Base-by-base conservation (phyloP, 2,888 invertebrate species). In the Abrostola tripartita region DNA sequence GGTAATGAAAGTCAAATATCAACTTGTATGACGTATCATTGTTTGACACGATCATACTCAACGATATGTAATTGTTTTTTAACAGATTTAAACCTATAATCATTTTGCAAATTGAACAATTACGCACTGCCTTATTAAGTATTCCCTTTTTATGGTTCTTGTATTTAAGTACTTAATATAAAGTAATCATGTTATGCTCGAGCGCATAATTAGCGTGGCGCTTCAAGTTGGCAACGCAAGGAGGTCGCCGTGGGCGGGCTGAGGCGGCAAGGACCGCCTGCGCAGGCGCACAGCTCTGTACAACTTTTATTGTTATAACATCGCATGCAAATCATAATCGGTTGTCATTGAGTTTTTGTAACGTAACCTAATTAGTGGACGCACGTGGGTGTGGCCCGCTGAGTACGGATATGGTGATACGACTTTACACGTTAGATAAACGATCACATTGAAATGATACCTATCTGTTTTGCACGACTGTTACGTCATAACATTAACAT, bases 301-400 rank as follows among this genome's bases (percentile, higher is more conserved):
- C 67, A 78, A 79, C 70, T 76, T 79, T 81, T 79, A 81, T 81
- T 83, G 81, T 83, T 84, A 82, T 81, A 86, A 85, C 85, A 82
- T 82, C 72, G 78, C 83, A 90, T 90, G 90, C 88, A 88, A 91
- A 91, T 90, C 80, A 86, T 85, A 84, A 84, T 83, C 76, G 69
- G 78, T 61, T 85, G 90, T 88, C 88, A 90, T 90, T 88, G 86
- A 85, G 85, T 90, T 91, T 90, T 91, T 89, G 81, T 88, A 83
- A 81, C 80, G 75, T 78, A 73, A 81, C 76, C 75, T 81, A 79
- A 85, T 87, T 85, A 85, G 77, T 65, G 65, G 36, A 35, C 53
- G 63, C 65, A 77, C 76, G 89, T 89, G 86, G 89, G 89, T 42
- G 83, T 8, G 64, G 74, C n/a, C 73, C 71, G 73, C 74, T 74